Conservation (phyloP, 53 echinoderm and acorn worm genomes). For the Hippasteria phrygiana region DNA sequence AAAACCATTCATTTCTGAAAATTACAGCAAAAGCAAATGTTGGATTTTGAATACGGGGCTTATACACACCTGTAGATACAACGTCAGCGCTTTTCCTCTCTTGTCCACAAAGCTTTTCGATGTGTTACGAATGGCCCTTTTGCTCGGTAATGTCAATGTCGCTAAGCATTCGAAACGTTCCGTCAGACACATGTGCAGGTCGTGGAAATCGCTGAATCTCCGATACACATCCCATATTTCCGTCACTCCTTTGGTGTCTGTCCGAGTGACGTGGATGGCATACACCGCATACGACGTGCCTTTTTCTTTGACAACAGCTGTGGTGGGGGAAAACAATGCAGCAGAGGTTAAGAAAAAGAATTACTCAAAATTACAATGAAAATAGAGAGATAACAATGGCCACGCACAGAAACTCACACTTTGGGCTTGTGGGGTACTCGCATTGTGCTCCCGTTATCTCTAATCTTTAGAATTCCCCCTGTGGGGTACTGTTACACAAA, state of each 20-base stretch:
- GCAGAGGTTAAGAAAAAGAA: too few species aligned
- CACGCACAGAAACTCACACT: too few species aligned
- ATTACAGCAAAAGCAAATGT: too few species aligned
- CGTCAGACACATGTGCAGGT: conserved; percentile 91
- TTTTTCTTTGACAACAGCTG: conserved; percentile 88
- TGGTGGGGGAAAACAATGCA: neutral
- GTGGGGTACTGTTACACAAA: too few species aligned
- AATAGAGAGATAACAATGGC: too few species aligned
- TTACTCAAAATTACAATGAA: too few species aligned
- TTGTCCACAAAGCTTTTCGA: conserved; percentile 91
- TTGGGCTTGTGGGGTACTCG: too few species aligned
- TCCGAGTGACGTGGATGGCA: conserved; percentile 89
- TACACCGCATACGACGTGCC: conserved; percentile 87
- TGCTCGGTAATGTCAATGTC: conserved; percentile 82
- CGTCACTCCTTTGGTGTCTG: conserved; percentile 75
- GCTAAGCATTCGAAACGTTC: conserved; percentile 82
- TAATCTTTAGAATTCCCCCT: too few species aligned
- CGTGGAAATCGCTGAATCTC: conserved; percentile 97
- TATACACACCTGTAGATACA: conserved; percentile 89
- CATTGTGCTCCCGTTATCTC: too few species aligned
- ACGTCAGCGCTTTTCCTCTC: conserved; percentile 82
- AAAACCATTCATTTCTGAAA: too few species aligned
- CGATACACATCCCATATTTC: conserved; percentile 99
- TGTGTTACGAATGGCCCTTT: conserved; percentile 91
- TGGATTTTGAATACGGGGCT: too few species aligned